Conservation (phyloP, 2,888 invertebrate genomes). For the Megamerina dolium region DNA sequence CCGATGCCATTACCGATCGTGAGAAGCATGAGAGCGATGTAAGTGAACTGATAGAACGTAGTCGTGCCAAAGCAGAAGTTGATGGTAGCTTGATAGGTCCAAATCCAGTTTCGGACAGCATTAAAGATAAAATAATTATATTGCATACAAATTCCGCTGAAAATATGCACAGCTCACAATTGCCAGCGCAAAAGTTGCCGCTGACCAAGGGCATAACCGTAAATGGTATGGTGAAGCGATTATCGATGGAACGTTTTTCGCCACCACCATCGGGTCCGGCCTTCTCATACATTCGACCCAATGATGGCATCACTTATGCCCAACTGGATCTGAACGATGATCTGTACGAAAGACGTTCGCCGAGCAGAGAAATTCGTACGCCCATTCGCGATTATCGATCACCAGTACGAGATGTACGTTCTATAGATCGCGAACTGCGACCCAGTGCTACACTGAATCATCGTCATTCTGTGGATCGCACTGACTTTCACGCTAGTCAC, state of each 20-base stretch:
- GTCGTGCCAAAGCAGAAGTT: conserved; percentile 33
- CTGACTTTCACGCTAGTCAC: conserved; percentile 34
- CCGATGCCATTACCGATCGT: conserved; percentile 42
- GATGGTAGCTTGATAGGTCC: conserved; percentile 51
- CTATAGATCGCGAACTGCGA: conserved; percentile 26
- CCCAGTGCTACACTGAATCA: conserved; percentile 24
- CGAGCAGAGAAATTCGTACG: conserved; percentile 14
- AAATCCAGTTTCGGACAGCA: conserved; percentile 48
- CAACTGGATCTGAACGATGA: conserved; percentile 54
- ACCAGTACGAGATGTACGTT: conserved; percentile 19
- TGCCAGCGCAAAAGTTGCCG: conserved; percentile 63
- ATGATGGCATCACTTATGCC: conserved; percentile 67
- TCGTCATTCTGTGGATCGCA: conserved; percentile 23
- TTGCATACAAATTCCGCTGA: conserved; percentile 49
- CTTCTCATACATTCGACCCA: conserved; percentile 69
- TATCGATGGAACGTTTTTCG: conserved; percentile 65
- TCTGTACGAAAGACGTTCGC: conserved; percentile 13
- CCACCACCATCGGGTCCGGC: conserved; percentile 69
- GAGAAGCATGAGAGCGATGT: conserved; percentile 42
- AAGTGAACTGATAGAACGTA: conserved; percentile 35
- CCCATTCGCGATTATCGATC: conserved; percentile 21
- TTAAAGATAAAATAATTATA: conserved; percentile 37
- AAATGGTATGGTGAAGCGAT: conserved; percentile 67
- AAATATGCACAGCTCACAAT: conserved; percentile 69
- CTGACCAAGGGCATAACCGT: conserved; percentile 68